A percentile compares a stretch with the other conserved stretches of the same genome.
phyloP scores from a whole-genome alignment of 2,113 vertebrate genomes.

The Canis aureus region DNA sequence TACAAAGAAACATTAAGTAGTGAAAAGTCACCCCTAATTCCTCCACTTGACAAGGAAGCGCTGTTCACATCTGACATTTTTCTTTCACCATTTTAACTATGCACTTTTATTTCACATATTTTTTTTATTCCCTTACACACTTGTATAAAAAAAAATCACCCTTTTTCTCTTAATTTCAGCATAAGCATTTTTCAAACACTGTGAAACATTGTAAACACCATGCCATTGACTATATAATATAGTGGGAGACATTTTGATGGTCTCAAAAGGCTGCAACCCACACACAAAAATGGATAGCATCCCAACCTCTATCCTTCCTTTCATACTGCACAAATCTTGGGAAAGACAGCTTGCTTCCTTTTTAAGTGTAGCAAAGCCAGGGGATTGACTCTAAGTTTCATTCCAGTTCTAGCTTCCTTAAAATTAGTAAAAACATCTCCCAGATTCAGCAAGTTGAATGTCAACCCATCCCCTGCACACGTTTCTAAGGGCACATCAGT shows the following conservation, averaged over 20 bases:
- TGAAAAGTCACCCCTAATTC: neutral
- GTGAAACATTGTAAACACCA: neutral
- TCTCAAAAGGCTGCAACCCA: neutral
- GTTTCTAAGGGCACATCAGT: neutral
- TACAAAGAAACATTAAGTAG: neutral
- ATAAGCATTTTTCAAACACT: neutral
- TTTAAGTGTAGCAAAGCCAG: neutral
- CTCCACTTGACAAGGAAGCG: neutral
- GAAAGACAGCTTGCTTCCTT: neutral
- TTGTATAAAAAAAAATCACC: neutral
- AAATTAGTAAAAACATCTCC: neutral
- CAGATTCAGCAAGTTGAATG: neutral
- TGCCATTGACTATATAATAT: fast-evolving
- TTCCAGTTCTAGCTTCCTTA: neutral
- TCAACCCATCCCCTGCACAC: neutral
- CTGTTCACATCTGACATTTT: neutral
- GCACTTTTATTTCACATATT: neutral
- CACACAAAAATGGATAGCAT: neutral
- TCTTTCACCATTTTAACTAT: neutral
- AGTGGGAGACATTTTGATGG: neutral
- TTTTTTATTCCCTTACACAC: neutral
- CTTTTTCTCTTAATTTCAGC: neutral
- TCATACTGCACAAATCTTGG: neutral
- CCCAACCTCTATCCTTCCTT: neutral
- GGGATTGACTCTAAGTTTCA: neutral